Evolutionary conservation across 2,113 vertebrate genomes (phyloP).

Genomic region (Microtus oregoni): DNA sequence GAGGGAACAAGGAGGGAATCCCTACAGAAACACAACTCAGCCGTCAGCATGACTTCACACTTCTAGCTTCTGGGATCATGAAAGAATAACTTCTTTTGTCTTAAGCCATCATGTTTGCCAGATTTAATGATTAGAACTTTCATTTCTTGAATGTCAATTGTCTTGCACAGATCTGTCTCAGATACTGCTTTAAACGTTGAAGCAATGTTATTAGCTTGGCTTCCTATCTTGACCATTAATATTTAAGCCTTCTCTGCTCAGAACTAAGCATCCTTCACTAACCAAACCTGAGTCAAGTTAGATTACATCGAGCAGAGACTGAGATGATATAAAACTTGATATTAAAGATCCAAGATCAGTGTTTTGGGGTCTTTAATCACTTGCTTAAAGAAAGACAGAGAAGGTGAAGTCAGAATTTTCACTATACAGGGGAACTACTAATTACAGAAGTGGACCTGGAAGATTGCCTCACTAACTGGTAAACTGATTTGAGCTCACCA

Average conservation of each 20-base stretch:
- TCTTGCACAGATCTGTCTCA: not conserved
- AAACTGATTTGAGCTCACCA: constrained; percentile 61
- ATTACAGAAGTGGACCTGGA: constrained; percentile 66
- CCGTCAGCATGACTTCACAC: not conserved
- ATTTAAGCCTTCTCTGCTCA: not conserved
- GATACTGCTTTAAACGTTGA: not conserved
- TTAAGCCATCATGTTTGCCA: not conserved
- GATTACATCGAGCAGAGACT: not conserved
- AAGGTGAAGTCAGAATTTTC: constrained; percentile 46
- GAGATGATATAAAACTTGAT: constrained; percentile 13
- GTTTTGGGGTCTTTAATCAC: constrained; percentile 36
- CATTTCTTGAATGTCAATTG: not conserved
- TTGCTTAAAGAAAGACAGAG: constrained; percentile 64
- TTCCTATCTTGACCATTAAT: not conserved
- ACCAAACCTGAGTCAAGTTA: not conserved
- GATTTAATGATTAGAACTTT: constrained; percentile 7
- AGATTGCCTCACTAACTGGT: constrained; percentile 53
- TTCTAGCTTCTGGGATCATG: not conserved
- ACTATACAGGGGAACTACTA: constrained; percentile 66
- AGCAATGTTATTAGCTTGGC: not conserved
- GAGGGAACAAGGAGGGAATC: not conserved
- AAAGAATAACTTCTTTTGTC: constrained; percentile 3
- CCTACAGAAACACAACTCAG: too few species aligned
- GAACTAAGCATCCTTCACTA: not conserved
- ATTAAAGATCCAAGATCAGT: constrained; percentile 26